Base-by-base conservation (phyloP, 1,140 invertebrate species). In the Trachymyrmex cornetzi region DNA sequence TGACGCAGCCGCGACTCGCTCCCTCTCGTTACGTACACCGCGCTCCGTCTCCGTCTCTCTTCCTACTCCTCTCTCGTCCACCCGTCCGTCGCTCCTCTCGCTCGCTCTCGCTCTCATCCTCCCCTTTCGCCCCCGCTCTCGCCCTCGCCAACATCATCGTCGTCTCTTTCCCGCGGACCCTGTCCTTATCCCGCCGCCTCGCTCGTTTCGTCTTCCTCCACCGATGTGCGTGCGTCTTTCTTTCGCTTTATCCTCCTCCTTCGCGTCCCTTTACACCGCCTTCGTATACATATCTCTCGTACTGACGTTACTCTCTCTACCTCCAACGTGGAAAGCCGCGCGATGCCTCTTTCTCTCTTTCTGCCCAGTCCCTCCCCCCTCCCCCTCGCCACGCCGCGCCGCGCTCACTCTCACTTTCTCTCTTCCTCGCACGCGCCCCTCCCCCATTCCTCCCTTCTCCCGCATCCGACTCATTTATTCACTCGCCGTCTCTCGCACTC, bases 1-100 rank as follows among this genome's bases (percentile, higher is more conserved):
- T 95, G 95, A 95, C 95, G 95, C 94, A 95, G 95, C 93, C 89
- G 77, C 80, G 84, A 92, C 91, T 94, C 93, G 75, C 92, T 92
- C 92, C 90, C 86, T 93, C 93, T 93, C 86, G 75, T 91, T 91
- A 87, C 72, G 55, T 90, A 87, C 77, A 55, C 79, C 77, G 74
- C 69, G 53, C 89, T 93, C 92, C 75, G 82, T 88, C 89, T 77
- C 69, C 89, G 89, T 69, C 50, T 16, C 38, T 57, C 44, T 16
- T 53, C 66, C 63, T 57, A 34, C 12, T 44, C 57, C 63, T 72
- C 22, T 57, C 55, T n/a, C 24, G n/a, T 38, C 30, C n/a, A 19
- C 19, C 38, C 67, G n/a, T 50, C n/a, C 16, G n/a, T n/a, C n/a
- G n/a, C n/a, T n/a, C n/a, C 6, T 1, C 5, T 34, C 30, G 6